Evolutionary conservation across 2,888 invertebrate genomes (phyloP), one percentile per base, ranked within the genome.

Genomic region (Cordylochernes scorpioides): DNA sequence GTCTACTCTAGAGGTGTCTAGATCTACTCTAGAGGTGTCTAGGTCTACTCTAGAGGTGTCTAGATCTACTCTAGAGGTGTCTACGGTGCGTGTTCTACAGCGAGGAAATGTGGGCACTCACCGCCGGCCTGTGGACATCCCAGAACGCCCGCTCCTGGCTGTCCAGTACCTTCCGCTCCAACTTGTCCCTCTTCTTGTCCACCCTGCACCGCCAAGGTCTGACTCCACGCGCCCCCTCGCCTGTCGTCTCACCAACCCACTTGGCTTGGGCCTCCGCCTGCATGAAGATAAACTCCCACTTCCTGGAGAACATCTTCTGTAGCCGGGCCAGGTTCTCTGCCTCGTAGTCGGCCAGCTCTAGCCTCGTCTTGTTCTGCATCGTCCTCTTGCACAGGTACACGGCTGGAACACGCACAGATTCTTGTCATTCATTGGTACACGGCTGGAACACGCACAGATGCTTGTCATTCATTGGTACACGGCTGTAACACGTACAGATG

Each of bases 271-370:
- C 74, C 51, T 77, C 75, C 3, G 75, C 94, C 58, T 97, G 97
- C 91, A 97, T 91, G 55, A 88, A 94, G 47, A 97, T 94, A 52
- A 97, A 94, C 59, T 97, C 97, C 97, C 97, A 97, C 54, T 97
- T 94, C 32, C 94, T 61, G 9, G 84, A 84, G 58, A 97, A 94
- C 80, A 94, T 88, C 59, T 94, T 94, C 60, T 97, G 97, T 27
- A 99, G 60, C 30, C 86, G 62, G 2, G 94, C 91, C 38, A 97
- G 59, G 46, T 91, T 94, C 54, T 97, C 97, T 2, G 94, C 91
- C 52, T 97, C 97, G 52, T 94, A 97, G 53, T 97, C 97, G 0
- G 94, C 91, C 45, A 97, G 58, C 54, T 94, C 94, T 39, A 97
- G 58, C 9, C 94, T 66, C 1, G 94, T 86, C 52, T 97, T 97